Evolutionary conservation across 2,888 invertebrate species (phyloP).

Genomic region (Cepaea hortensis): DNA sequence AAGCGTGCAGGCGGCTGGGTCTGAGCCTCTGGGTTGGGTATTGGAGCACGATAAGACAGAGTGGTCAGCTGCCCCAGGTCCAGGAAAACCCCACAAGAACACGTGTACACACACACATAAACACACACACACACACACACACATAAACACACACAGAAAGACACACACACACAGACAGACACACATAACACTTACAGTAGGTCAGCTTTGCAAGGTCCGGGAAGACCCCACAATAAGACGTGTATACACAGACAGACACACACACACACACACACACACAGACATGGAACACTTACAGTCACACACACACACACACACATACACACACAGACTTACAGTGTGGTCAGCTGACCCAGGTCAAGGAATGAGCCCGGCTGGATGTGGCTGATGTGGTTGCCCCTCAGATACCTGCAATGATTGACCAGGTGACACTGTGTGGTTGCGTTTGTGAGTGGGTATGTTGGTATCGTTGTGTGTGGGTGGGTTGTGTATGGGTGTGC

Average conservation of each 20-base stretch:
- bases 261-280: not conserved
- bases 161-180: not conserved
- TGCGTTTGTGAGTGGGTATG: too few species aligned
- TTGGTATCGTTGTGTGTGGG: too few species aligned
- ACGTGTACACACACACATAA: not conserved
- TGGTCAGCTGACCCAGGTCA: slow-evolving; percentile 21
- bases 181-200: not conserved
- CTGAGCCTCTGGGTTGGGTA: too few species aligned
- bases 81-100: not conserved
- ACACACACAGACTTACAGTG: not conserved
- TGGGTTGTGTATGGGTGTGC: too few species aligned
- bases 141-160: not conserved
- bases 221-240: not conserved
- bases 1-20: too few species aligned
- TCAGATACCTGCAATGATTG: not conserved
- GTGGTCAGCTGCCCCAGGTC: too few species aligned
- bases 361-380: slow-evolving; percentile 1
- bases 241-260: not conserved
- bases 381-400: not conserved
- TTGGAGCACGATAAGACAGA: too few species aligned
- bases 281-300: not conserved
- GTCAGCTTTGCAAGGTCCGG: not conserved
- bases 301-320: not conserved
- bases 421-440: not conserved
- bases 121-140: not conserved